phyloP scores from a whole-genome alignment of 2,888 invertebrate species.

The Orgyia antiqua region DNA sequence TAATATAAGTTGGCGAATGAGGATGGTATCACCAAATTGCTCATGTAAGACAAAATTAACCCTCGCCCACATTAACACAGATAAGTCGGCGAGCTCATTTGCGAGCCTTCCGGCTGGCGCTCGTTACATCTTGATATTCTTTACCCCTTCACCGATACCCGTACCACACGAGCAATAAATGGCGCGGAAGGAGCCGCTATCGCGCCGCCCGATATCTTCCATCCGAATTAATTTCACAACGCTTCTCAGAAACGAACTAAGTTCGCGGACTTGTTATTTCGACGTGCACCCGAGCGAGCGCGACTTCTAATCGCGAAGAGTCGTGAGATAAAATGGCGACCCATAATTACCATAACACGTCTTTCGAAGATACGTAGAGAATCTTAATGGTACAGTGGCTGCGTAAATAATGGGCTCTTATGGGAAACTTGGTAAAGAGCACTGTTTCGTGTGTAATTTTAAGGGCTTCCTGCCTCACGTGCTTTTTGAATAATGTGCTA shows the following conservation, averaged over 20 bases:
- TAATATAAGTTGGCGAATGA: conserved; percentile 42
- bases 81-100: conserved; percentile 78
- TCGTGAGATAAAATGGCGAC: conserved; percentile 76
- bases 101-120: conserved; percentile 75
- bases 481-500: conserved; percentile 73
- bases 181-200: conserved; percentile 76
- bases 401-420: conserved; percentile 77
- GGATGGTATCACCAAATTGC: conserved; percentile 72
- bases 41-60: conserved; percentile 77
- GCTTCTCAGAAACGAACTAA: conserved; percentile 65
- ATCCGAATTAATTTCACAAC: conserved; percentile 77
- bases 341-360: conserved; percentile 77
- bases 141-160: conserved; percentile 75
- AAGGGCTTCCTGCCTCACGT: conserved; percentile 69
- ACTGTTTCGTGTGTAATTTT: conserved; percentile 77
- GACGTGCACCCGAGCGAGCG: conserved; percentile 51
- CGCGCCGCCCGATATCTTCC: conserved; percentile 74
- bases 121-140: conserved; percentile 78
- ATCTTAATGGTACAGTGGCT: conserved; percentile 77
- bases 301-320: conserved; percentile 69
- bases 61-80: conserved; percentile 75
- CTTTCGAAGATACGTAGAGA: conserved; percentile 77
- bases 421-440: conserved; percentile 76
- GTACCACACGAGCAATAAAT: conserved; percentile 77
- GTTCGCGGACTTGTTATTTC: conserved; percentile 76